Conservation (phyloP, 2,888 invertebrate species). For the Trissolcus japonicus region DNA sequence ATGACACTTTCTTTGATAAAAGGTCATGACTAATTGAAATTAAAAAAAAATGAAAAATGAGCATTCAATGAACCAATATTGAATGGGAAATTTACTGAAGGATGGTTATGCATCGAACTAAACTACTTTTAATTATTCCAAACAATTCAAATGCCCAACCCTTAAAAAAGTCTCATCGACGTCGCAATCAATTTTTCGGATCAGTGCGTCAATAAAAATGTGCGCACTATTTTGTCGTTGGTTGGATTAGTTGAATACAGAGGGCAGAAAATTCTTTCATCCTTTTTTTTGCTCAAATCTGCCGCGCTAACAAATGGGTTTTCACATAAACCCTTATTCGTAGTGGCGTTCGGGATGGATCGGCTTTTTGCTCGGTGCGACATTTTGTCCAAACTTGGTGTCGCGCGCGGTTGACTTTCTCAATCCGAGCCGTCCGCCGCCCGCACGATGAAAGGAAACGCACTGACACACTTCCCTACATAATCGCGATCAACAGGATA, state of each 20-base stretch:
- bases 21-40: no score
- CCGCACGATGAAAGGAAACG: conserved; percentile 41
- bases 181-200: conserved; percentile 22
- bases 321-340: conserved; percentile 19
- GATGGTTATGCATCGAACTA: background rate
- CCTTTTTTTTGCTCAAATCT: conserved; percentile 11
- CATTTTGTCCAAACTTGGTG: conserved; percentile 62
- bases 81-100: background rate
- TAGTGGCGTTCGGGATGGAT: conserved; percentile 18
- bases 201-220: conserved; percentile 25
- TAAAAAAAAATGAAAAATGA: no score
- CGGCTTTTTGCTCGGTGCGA: conserved; percentile 12
- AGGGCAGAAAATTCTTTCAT: background rate
- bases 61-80: background rate
- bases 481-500: conserved; percentile 18
- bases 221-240: conserved; percentile 14
- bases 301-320: conserved; percentile 30
- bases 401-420: conserved; percentile 58
- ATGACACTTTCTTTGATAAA: no score
- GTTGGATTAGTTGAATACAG: conserved; percentile 15
- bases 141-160: background rate
- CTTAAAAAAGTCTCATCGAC: background rate
- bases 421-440: conserved; percentile 29
- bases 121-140: no score
- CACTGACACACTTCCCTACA: conserved; percentile 42